These are phyloP conservation scores for Typhlichthys eigenmanni DNA, from an alignment of 2,797 vertebrate genomes.

Conservation along the genomic window DNA sequence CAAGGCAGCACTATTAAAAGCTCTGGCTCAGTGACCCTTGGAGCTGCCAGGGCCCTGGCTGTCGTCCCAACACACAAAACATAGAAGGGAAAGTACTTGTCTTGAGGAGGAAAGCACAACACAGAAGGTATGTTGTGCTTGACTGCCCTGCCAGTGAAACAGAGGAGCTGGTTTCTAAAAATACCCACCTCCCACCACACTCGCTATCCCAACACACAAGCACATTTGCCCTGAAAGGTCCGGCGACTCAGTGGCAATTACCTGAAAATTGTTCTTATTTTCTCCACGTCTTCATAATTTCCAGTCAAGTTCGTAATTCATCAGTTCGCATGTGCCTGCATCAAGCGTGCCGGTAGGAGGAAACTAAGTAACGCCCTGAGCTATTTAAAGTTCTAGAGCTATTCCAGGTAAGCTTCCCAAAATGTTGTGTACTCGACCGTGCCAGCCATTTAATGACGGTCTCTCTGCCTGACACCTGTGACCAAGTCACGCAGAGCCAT, in stretches of 20 bases:
- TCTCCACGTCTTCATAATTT: constrained; percentile 76
- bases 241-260: constrained; percentile 73
- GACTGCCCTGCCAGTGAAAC: constrained; percentile 68
- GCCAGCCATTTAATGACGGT: constrained; percentile 76
- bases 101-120: constrained; percentile 73
- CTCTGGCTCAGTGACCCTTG: constrained; percentile 60
- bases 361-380: constrained; percentile 60
- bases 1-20: constrained; percentile 55
- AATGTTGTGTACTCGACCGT: constrained; percentile 44
- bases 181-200: constrained; percentile 64
- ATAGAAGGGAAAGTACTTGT: constrained; percentile 66
- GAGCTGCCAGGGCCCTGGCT: constrained; percentile 57
- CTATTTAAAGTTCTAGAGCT: constrained; percentile 70
- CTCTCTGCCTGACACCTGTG: constrained; percentile 65
- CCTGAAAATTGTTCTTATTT: constrained; percentile 72
- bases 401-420: constrained; percentile 75
- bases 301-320: constrained; percentile 78
- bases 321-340: constrained; percentile 69
- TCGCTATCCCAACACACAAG: constrained; percentile 58
- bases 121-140: constrained; percentile 71
- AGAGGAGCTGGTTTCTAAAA: constrained; percentile 73
- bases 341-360: constrained; percentile 59
- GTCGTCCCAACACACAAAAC: constrained; percentile 53
- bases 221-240: constrained; percentile 51
- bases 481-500: constrained; percentile 65